Percentiles rank a stretch among this genome's conserved stretches.
Evolutionary conservation across 2,113 vertebrate genomes (phyloP).

Genomic region (Tinamus guttatus): DNA sequence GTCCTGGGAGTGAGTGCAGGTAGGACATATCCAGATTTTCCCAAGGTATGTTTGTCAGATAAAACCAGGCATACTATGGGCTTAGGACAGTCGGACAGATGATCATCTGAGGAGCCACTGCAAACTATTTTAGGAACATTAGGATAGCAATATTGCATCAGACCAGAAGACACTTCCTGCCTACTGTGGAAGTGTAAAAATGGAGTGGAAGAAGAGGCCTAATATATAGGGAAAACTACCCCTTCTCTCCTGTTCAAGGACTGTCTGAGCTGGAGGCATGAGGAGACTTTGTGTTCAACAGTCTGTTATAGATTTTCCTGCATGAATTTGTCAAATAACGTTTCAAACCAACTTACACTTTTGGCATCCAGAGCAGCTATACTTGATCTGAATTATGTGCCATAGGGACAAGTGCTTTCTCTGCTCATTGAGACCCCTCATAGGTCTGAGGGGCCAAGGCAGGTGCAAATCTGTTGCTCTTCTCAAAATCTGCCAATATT

Average conservation of each 20-base stretch:
- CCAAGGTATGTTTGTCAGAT: background rate
- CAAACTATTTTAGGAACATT: background rate
- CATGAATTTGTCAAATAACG: background rate
- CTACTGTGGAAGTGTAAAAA: background rate
- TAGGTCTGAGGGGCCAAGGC: background rate
- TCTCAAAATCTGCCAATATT: background rate
- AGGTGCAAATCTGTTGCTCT: background rate
- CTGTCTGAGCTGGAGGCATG: background rate
- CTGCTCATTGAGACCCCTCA: background rate
- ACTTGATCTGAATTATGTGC: constrained; percentile 42
- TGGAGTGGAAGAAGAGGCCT: background rate
- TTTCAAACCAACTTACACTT: background rate
- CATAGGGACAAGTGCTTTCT: constrained; percentile 17
- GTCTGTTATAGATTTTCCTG: background rate
- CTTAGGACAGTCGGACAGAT: fast-evolving
- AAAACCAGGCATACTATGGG: background rate
- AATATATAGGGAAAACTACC: background rate
- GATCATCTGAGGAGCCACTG: background rate
- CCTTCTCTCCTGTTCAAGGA: background rate
- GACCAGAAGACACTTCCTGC: background rate
- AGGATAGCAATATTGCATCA: fast-evolving
- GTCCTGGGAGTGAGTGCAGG: background rate
- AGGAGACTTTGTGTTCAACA: background rate
- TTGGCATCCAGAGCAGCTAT: constrained; percentile 7
- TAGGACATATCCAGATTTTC: background rate